phyloP scores from a whole-genome alignment of 2,797 vertebrate species.

The Ispidina lecontei region DNA sequence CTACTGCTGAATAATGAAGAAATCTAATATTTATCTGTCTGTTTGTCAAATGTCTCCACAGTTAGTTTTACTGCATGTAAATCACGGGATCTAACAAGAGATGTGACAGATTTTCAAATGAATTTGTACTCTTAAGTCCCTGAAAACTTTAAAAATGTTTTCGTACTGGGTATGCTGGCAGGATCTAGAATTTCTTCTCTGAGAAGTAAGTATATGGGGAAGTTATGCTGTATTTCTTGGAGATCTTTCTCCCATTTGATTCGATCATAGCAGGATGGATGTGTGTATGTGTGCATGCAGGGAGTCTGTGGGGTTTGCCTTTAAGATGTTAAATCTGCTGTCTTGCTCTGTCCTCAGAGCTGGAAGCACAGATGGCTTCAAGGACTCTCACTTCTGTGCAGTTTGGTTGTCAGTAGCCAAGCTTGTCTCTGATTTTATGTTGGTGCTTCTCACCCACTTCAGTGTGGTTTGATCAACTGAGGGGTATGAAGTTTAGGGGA shows the following conservation, averaged over 20 bases:
- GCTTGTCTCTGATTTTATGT: not conserved
- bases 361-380: not conserved
- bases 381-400: not conserved
- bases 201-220: not conserved
- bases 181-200: not conserved
- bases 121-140: not conserved
- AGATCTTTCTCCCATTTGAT: not conserved
- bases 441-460: not conserved
- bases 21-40: not conserved
- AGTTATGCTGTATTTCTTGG: not conserved
- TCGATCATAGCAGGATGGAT: not conserved
- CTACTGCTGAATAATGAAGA: not conserved
- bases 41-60: not conserved
- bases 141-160: not conserved
- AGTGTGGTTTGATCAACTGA: not conserved
- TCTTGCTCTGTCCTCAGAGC: not conserved
- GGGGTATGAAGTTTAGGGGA: not conserved
- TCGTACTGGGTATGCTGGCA: not conserved
- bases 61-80: not conserved
- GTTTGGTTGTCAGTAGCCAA: not conserved
- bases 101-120: not conserved
- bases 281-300: accelerated
- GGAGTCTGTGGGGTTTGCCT: not conserved
- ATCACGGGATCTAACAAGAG: not conserved
- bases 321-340: not conserved